These are phyloP conservation scores for Amblyopsis rosae DNA, from an alignment of 2,113 vertebrate species.

Conservation along the genomic window DNA sequence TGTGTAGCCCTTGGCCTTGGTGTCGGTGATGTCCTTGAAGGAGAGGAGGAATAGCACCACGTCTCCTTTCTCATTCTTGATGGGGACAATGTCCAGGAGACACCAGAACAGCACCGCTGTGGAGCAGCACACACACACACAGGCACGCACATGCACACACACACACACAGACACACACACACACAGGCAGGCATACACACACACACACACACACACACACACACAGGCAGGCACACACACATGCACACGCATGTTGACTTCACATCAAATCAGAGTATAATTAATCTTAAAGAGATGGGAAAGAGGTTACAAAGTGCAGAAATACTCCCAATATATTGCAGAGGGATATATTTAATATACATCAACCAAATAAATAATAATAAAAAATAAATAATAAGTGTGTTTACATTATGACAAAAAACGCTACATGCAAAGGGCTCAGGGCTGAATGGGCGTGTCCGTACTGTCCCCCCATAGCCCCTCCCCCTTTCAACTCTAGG, in stretches of 20 bases:
- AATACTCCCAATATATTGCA: too few relatives aligned
- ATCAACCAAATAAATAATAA: too few relatives aligned
- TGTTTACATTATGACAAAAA: too few relatives aligned
- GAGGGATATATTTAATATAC: too few relatives aligned
- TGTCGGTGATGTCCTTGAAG: conserved; percentile 97
- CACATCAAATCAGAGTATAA: too few relatives aligned
- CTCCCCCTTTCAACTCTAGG: too few relatives aligned
- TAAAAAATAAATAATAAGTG: too few relatives aligned
- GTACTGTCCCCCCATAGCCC: too few relatives aligned
- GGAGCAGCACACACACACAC: conserved; percentile 23
- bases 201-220: conserved; percentile 13
- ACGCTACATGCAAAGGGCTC: too few relatives aligned
- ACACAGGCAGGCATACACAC: conserved; percentile 3
- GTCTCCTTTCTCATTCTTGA: conserved; percentile 99
- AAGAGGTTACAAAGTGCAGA: too few relatives aligned
- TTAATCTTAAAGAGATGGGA: too few relatives aligned
- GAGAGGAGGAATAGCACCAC: conserved; percentile 97
- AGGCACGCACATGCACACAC: conserved; percentile 9
- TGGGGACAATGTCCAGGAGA: conserved; percentile 95
- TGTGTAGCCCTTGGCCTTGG: conserved; percentile 88
- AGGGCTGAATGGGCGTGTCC: too few relatives aligned
- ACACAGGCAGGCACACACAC: conserved; percentile 16
- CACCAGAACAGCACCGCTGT: conserved; percentile 94
- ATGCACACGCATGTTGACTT: background rate
- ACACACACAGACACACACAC: conserved; percentile 2